Evolutionary conservation across 92 coral and sea anemone genomes (phyloP), one percentile per base, ranked within the genome.

Genomic region (Nematostella vectensis): DNA sequence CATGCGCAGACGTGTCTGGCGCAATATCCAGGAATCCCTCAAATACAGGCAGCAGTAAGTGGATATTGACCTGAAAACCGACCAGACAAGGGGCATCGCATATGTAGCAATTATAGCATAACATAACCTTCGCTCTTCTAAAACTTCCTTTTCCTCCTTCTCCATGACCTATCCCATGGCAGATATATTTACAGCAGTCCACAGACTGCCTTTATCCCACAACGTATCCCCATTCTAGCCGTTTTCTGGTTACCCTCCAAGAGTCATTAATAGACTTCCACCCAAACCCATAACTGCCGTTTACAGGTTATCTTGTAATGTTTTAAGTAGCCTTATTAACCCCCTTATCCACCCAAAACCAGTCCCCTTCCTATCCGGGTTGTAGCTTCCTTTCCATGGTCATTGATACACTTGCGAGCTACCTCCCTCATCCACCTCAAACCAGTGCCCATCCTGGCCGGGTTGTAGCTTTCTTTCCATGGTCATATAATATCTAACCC

Each of bases 351-450:
- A n/a, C n/a, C n/a, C n/a, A n/a, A 89, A n/a, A n/a, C n/a, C n/a
- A n/a, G n/a, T n/a, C n/a, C n/a, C n/a, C n/a, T n/a, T n/a, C n/a
- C n/a, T n/a, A n/a, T n/a, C n/a, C n/a, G n/a, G n/a, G n/a, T n/a
- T n/a, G n/a, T n/a, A n/a, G n/a, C n/a, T 40, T 81, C 97, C 91
- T 89, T 89, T 33, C 97, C 97, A 48, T 86, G 88, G 45, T 89
- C 91, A 50, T 87, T 89, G 20, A 89, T 83, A 11, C 84, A 95
- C 49, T 69, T 75, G 3, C 81, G 72, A 11, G 97, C 97, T 31
- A 95, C 87, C 49, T 67, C 65, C 48, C 85, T 40, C 97, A 89
- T 89, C 68, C 81, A 74, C 38, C 72, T 79, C n/a, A n/a, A n/a
- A n/a, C n/a, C n/a, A n/a, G n/a, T n/a, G n/a, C n/a, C n/a, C n/a